phyloP scores from a whole-genome alignment of 1,140 invertebrate genomes.

The Lucilia sericata region DNA sequence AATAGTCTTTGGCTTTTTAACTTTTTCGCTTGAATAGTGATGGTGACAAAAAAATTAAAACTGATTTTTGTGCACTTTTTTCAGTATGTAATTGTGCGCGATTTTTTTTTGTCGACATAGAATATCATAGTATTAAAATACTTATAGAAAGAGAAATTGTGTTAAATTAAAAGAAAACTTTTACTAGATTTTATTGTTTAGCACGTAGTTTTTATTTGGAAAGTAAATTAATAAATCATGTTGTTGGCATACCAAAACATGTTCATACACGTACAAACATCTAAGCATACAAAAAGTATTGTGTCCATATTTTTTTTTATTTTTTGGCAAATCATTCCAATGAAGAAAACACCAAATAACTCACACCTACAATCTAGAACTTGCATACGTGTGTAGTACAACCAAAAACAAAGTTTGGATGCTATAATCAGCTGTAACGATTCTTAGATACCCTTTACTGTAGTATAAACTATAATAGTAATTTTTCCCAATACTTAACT shows the following conservation, averaged over 20 bases:
- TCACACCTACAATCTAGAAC: not conserved
- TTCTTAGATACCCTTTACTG: no score
- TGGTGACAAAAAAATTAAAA: constrained; percentile 14
- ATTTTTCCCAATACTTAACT: no score
- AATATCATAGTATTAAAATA: not conserved
- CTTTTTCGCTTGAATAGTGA: not conserved
- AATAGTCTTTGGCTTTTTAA: not conserved
- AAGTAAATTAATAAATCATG: constrained; percentile 44
- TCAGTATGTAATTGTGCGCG: not conserved
- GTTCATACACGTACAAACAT: not conserved
- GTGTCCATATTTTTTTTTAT: not conserved
- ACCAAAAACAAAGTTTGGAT: no score
- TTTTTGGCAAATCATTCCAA: constrained; percentile 31
- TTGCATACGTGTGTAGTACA: no score
- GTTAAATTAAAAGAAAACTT: not conserved
- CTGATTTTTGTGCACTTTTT: constrained; percentile 14
- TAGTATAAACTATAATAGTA: no score
- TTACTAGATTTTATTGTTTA: constrained; percentile 25
- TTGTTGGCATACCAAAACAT: constrained; percentile 37
- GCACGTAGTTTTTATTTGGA: not conserved
- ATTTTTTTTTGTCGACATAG: not conserved
- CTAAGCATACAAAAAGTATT: not conserved
- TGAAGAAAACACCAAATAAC: not conserved
- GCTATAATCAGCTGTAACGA: no score
- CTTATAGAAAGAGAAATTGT: not conserved